phyloP scores from a whole-genome alignment of 2,797 vertebrate species.

The Propithecus deckenii region DNA sequence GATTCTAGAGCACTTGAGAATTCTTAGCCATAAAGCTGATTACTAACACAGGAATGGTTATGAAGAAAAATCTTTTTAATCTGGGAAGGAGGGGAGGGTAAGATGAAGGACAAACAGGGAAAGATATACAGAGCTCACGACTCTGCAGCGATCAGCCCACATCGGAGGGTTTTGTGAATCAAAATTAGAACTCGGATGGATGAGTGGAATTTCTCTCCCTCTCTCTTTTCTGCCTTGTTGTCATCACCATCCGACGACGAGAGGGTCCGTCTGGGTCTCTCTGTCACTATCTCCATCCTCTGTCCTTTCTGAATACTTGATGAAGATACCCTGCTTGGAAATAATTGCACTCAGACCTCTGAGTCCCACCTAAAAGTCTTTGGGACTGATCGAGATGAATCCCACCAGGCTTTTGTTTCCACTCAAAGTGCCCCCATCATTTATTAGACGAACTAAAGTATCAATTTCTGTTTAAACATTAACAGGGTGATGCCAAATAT shows the following conservation, averaged over 20 bases:
- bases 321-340: slow-evolving; percentile 54
- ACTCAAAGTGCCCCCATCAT: slow-evolving; percentile 76
- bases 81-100: not conserved
- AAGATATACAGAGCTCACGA: not conserved
- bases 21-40: slow-evolving; percentile 50
- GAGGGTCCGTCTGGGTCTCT: not conserved
- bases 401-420: slow-evolving; percentile 76
- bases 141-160: not conserved
- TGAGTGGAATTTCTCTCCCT: not conserved
- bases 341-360: slow-evolving; percentile 56
- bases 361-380: slow-evolving; percentile 71
- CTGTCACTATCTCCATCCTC: slow-evolving; percentile 17
- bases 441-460: slow-evolving; percentile 87
- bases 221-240: not conserved
- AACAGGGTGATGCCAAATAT: slow-evolving; percentile 90
- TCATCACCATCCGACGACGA: fast-evolving
- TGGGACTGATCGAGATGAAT: slow-evolving; percentile 73
- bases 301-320: slow-evolving; percentile 42
- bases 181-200: not conserved
- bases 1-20: slow-evolving; percentile 63
- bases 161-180: not conserved
- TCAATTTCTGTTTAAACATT: slow-evolving; percentile 90
- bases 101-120: not conserved
- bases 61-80: slow-evolving; percentile 53
- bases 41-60: slow-evolving; percentile 26